Base-by-base conservation (phyloP, 2,888 invertebrate genomes). In the Neoaliturus tenellus region DNA sequence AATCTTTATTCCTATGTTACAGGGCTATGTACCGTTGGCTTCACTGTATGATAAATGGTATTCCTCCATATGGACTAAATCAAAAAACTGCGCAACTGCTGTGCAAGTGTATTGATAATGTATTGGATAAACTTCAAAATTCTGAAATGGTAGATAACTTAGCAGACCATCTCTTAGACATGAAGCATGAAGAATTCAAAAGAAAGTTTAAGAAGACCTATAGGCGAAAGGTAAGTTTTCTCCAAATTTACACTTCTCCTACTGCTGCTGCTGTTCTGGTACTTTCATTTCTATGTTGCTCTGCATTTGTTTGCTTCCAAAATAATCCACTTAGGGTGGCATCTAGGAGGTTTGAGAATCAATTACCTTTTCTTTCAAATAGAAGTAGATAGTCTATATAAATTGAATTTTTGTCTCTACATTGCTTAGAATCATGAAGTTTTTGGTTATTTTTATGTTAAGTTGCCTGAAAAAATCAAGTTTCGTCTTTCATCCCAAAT, bases 11-110 rank as follows among this genome's bases (percentile, higher is more conserved):
- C 5, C 20, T 4, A 3, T 62, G 41, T 71, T 39, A 20, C 71
- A 75, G 75, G n/a, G 75, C 75, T 3, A 75, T 75, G 25, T 75
- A 75, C 48, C 75, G 75, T 17, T 44, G 14, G 48, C 3, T 75
- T 28, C 28, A 75, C 31, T 44, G 48, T 31, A 48, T 75, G 75
- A 20, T 75, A 48, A 75, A 75, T 75, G 75, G 75, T 4, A 12
- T 25, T 0, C 75, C 75, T 25, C 39, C 35, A 1, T 75, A 48
- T 35, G 75, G 75, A 48, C 6, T 75, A 20, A 44, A 75, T 31
- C 4, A 17, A 41, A 25, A 12, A n/a, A 75, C 75, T 10, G 75
- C 48, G 1, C 3, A 48, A 3, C 17, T n/a, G 4, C 25, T 75
- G 25, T 1, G 17, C 5, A n/a, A 17, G 10, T 39, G 35, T 23